Percentiles rank a stretch among this genome's conserved stretches.
These are phyloP conservation scores for Drosophila insularis DNA, from an alignment of 1,140 invertebrate genomes.

Conservation along the genomic window DNA sequence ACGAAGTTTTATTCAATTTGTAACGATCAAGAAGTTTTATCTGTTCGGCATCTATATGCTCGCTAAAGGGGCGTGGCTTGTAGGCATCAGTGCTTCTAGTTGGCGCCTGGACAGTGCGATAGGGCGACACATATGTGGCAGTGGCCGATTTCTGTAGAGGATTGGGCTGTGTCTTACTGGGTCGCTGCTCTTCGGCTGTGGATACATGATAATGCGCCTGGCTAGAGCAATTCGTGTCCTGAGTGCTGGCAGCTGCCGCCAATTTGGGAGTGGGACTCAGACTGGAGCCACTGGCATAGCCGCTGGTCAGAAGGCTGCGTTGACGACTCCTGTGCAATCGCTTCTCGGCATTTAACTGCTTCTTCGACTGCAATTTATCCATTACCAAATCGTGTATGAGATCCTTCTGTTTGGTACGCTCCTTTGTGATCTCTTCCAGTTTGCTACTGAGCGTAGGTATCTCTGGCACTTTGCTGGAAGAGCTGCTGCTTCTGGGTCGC, in stretches of 20 bases:
- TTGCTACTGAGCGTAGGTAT: slow-evolving; percentile 72
- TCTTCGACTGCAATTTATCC: slow-evolving; percentile 88
- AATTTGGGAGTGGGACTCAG: slow-evolving; percentile 73
- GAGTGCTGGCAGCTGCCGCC: slow-evolving; percentile 61
- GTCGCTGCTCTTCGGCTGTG: slow-evolving; percentile 34
- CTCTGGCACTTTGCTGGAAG: slow-evolving; percentile 73
- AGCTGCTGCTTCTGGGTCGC: slow-evolving; percentile 57
- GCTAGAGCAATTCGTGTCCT: slow-evolving; percentile 71
- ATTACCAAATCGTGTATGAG: slow-evolving; percentile 90
- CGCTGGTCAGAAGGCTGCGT: slow-evolving; percentile 71
- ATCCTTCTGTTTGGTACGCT: slow-evolving; percentile 88
- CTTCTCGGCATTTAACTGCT: slow-evolving; percentile 86
- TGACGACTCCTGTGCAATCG: slow-evolving; percentile 82
- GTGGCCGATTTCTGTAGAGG: slow-evolving; percentile 69
- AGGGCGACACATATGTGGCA: slow-evolving; percentile 67
- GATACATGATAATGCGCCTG: slow-evolving; percentile 78
- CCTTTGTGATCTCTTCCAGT: slow-evolving; percentile 86
- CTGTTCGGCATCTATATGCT: slow-evolving; percentile 60
- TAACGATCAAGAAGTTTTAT: slow-evolving; percentile 56
- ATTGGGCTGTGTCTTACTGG: slow-evolving; percentile 32
- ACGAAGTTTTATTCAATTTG: slow-evolving; percentile 71
- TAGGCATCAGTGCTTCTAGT: slow-evolving; percentile 50
- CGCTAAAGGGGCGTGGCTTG: slow-evolving; percentile 74
- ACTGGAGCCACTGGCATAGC: slow-evolving; percentile 70
- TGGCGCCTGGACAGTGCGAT: slow-evolving; percentile 52